Evolutionary conservation across 2,113 vertebrate genomes (phyloP).

Genomic region (Oenanthe melanoleuca): DNA sequence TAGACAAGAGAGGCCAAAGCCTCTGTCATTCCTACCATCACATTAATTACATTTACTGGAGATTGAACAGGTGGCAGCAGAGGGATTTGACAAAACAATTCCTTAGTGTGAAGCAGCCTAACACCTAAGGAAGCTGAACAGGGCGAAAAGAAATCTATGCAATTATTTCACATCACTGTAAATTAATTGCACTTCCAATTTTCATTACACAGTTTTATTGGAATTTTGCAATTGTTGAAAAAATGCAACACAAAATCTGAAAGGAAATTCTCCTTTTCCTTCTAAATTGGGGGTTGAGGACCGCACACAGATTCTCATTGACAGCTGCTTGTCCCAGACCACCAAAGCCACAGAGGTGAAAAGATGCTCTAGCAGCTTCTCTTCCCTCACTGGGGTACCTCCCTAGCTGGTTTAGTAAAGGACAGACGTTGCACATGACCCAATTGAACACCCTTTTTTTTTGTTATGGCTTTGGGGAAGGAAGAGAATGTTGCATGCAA

Average conservation of each 20-base stretch:
- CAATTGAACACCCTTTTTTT: neutral
- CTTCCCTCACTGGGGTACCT: neutral
- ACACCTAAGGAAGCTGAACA: neutral
- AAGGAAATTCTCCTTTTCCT: neutral
- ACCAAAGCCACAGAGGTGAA: neutral
- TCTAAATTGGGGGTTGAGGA: neutral
- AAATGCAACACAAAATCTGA: neutral
- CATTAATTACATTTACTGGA: neutral
- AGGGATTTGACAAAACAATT: neutral
- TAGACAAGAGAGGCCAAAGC: neutral
- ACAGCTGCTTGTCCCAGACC: neutral
- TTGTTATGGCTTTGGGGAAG: slow-evolving; percentile 55
- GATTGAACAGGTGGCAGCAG: neutral
- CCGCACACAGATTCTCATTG: rapidly evolving
- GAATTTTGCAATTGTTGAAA: neutral
- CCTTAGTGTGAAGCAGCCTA: neutral
- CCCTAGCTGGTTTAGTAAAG: neutral
- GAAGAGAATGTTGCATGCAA: neutral
- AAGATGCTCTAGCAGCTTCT: neutral
- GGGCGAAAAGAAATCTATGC: rapidly evolving
- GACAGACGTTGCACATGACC: slow-evolving; percentile 35
- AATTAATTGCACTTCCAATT: neutral
- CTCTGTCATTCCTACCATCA: neutral
- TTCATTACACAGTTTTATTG: neutral
- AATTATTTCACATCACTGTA: neutral